A percentile compares a stretch with the other conserved stretches of the same genome.
Evolutionary conservation across 2,113 vertebrate species (phyloP).

Genomic region (Melierax canorus): DNA sequence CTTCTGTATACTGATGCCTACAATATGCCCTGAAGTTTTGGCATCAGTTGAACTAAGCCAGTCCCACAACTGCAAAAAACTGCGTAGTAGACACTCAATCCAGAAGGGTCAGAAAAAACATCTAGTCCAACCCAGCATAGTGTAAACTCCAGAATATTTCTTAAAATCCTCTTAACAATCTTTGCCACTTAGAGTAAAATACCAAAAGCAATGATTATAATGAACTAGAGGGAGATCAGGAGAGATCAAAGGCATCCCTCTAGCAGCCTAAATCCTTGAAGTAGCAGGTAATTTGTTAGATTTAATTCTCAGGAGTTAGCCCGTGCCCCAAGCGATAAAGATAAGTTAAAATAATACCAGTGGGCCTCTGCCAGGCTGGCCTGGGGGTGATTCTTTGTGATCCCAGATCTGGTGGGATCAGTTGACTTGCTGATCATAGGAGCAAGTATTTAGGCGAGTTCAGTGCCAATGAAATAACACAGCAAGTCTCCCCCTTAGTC

Average conservation of each 20-base stretch:
- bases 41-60: background rate
- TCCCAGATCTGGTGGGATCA: background rate
- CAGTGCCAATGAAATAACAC: background rate
- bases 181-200: background rate
- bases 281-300: background rate
- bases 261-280: background rate
- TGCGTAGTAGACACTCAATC: background rate
- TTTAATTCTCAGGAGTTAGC: background rate
- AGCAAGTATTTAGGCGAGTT: background rate
- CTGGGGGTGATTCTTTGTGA: background rate
- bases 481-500: background rate
- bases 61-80: background rate
- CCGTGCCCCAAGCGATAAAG: background rate
- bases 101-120: background rate
- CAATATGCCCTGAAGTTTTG: background rate
- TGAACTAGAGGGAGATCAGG: background rate
- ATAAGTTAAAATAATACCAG: background rate
- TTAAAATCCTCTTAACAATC: background rate
- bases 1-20: background rate
- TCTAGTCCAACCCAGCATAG: background rate
- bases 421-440: background rate
- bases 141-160: background rate
- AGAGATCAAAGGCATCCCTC: background rate
- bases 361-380: background rate
- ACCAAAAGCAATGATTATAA: background rate